Evolutionary conservation across 2,888 invertebrate genomes (phyloP).

Genomic region (Antheraea assamensis): DNA sequence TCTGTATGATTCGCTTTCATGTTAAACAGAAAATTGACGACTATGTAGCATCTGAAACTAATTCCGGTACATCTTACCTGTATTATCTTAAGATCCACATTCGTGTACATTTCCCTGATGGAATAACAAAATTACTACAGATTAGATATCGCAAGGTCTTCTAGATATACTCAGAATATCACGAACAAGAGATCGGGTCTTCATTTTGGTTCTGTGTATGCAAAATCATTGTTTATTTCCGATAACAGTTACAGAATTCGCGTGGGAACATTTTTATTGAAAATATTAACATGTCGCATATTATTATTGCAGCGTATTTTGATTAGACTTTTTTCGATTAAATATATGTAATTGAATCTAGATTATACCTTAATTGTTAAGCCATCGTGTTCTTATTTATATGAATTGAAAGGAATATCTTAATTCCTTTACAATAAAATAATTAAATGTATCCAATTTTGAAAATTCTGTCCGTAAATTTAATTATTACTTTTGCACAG

Average conservation of each 20-base stretch:
- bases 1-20: slow-evolving; percentile 65
- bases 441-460: background rate
- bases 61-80: slow-evolving; percentile 41
- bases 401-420: background rate
- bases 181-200: background rate
- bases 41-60: slow-evolving; percentile 51
- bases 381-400: too few relatives aligned
- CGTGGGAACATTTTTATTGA: too few relatives aligned
- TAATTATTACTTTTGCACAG: too few relatives aligned
- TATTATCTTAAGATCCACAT: slow-evolving; percentile 39
- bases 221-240: too few relatives aligned
- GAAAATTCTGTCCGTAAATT: background rate
- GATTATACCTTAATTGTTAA: background rate
- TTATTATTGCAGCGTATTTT: background rate
- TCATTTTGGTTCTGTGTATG: background rate
- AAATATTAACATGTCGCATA: too few relatives aligned
- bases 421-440: background rate
- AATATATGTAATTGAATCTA: background rate
- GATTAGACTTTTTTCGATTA: background rate
- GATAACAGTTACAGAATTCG: too few relatives aligned
- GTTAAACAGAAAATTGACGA: slow-evolving; percentile 76
- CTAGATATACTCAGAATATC: background rate
- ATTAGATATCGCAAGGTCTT: background rate
- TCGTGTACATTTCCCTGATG: slow-evolving; percentile 33
- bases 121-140: slow-evolving; percentile 24